A percentile compares a stretch with the other conserved stretches of the same genome.
Conservation (phyloP, 2,113 vertebrate species). For the Chionodraco myersi region DNA sequence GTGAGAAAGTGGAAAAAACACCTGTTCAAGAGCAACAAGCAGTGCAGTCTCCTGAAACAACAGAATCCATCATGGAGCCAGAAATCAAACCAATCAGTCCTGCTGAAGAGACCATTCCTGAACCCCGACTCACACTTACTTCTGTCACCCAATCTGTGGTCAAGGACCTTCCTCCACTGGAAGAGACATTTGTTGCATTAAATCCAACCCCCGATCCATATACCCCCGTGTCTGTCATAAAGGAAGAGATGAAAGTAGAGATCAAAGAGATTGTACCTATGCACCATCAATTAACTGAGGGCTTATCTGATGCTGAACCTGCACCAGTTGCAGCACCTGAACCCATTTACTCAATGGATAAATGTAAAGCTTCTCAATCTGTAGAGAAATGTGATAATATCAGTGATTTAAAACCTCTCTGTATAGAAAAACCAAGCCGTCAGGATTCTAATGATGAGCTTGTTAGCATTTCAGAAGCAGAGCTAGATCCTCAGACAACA, state of each 20-base stretch:
- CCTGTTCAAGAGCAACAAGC: constrained; percentile 82
- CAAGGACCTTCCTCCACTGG: constrained; percentile 63
- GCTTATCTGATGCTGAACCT: constrained; percentile 53
- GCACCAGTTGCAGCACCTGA: constrained; percentile 29
- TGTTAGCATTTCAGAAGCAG: constrained; percentile 77
- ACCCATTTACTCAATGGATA: constrained; percentile 11
- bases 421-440: constrained; percentile 73
- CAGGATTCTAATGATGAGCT: constrained; percentile 85
- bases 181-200: constrained; percentile 51
- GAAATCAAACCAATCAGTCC: constrained; percentile 80
- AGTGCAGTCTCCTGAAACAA: constrained; percentile 67
- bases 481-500: constrained; percentile 72
- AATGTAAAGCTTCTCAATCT: constrained; percentile 58
- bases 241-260: constrained; percentile 84
- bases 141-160: constrained; percentile 38
- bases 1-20: constrained; percentile 78
- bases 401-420: constrained; percentile 70
- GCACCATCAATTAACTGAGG: constrained; percentile 71
- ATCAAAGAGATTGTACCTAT: constrained; percentile 52
- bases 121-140: constrained; percentile 64
- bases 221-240: constrained; percentile 36
- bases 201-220: constrained; percentile 38
- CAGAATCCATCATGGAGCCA: constrained; percentile 59
- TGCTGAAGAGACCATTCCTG: constrained; percentile 66
- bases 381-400: constrained; percentile 63